Conservation (phyloP, 92 coral and sea anemone species). For the Parazoanthus atlanticus region DNA sequence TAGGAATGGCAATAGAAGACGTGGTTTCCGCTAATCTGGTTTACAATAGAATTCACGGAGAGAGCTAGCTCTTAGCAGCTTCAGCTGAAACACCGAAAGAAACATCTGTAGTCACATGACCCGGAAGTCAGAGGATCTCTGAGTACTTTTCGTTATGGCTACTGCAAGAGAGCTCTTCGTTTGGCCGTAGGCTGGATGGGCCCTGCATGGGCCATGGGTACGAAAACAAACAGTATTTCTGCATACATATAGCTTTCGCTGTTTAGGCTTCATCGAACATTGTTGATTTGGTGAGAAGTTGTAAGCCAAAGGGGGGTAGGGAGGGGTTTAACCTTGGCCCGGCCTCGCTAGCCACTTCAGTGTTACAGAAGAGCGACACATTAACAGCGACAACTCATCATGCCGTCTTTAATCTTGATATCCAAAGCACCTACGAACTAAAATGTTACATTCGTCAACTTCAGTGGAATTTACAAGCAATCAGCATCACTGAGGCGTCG, state of each 20-base stretch:
- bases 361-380: background rate
- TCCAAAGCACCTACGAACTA: background rate
- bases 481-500: background rate
- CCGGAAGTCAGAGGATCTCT: no score
- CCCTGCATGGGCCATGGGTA: no score
- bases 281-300: background rate
- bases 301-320: background rate
- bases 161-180: no score
- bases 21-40: conserved; percentile 82
- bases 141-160: no score
- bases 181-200: no score
- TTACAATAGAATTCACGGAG: conserved; percentile 38
- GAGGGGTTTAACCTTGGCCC: background rate
- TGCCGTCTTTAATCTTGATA: background rate
- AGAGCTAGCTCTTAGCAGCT: background rate
- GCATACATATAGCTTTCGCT: no score
- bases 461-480: background rate
- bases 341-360: no score
- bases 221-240: no score
- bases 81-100: background rate
- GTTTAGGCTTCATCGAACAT: background rate
- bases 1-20: conserved; percentile 91
- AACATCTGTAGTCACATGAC: no score
- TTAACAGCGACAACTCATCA: background rate
- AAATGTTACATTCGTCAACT: no score